Conservation (phyloP, 2,888 invertebrate species). For the Drosophila percnosoma region DNA sequence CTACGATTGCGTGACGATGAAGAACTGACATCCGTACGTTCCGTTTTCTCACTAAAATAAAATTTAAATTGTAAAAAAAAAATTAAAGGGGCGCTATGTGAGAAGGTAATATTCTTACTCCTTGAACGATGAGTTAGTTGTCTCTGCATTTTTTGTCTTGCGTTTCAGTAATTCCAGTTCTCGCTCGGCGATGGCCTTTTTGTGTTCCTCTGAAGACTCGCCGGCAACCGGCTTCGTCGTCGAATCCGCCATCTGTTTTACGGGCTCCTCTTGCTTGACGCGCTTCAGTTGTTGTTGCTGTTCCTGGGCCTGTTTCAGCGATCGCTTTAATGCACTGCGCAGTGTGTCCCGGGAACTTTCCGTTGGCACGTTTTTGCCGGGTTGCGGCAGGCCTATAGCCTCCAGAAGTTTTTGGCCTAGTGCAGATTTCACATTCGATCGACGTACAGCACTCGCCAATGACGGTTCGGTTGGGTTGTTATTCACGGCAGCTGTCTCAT, state of each 20-base stretch:
- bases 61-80: background rate
- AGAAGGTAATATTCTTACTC: constrained; percentile 49
- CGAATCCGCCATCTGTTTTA: constrained; percentile 81
- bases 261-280: constrained; percentile 73
- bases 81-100: background rate
- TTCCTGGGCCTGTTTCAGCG: constrained; percentile 79
- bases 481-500: constrained; percentile 6
- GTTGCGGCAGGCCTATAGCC: constrained; percentile 78
- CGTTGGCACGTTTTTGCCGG: constrained; percentile 43
- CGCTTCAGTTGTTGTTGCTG: constrained; percentile 75
- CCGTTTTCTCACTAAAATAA: constrained; percentile 60
- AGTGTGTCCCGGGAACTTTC: constrained; percentile 72
- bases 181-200: constrained; percentile 70
- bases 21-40: constrained; percentile 70
- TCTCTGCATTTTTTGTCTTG: constrained; percentile 51
- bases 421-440: constrained; percentile 63
- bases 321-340: constrained; percentile 77
- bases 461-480: constrained; percentile 17
- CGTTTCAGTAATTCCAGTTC: constrained; percentile 70
- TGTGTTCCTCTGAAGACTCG: constrained; percentile 67
- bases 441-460: constrained; percentile 34
- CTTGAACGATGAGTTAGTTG: constrained; percentile 41
- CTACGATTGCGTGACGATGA: constrained; percentile 73
- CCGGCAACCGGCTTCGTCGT: constrained; percentile 75
- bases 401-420: constrained; percentile 80